A percentile compares a stretch with the other conserved stretches of the same genome.
phyloP scores from a whole-genome alignment of 2,888 invertebrate genomes.

The Tuta absoluta region DNA sequence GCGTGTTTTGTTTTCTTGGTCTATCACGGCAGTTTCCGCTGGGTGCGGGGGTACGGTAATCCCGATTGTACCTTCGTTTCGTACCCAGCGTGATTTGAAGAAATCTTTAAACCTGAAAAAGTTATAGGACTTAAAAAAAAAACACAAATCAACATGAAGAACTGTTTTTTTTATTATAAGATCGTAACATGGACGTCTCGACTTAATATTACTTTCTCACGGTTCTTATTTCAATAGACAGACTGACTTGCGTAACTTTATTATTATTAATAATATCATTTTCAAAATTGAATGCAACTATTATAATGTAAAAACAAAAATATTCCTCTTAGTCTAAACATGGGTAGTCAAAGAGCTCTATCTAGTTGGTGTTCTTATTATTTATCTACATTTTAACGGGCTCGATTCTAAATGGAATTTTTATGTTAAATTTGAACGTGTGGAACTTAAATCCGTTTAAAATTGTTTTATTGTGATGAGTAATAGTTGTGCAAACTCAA shows the following conservation, averaged over 20 bases:
- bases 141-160: constrained; percentile 71
- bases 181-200: constrained; percentile 75
- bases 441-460: too few species aligned
- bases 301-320: neutral
- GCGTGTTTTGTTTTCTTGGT: too few species aligned
- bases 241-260: neutral
- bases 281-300: constrained; percentile 2
- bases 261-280: neutral
- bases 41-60: too few species aligned
- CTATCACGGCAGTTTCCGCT: too few species aligned
- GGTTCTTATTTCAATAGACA: constrained; percentile 45
- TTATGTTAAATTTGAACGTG: too few species aligned
- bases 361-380: neutral
- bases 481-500: too few species aligned
- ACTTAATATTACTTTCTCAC: constrained; percentile 49
- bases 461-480: too few species aligned
- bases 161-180: constrained; percentile 75
- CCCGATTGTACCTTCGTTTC: too few species aligned
- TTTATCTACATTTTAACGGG: neutral
- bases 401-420: too few species aligned
- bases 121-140: neutral
- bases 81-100: too few species aligned
- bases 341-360: neutral
- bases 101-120: too few species aligned
- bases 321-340: neutral